A percentile compares a stretch with the other conserved stretches of the same genome.
Evolutionary conservation across 2,797 vertebrate genomes (phyloP).

Genomic region (Onychomys leucogaster): DNA sequence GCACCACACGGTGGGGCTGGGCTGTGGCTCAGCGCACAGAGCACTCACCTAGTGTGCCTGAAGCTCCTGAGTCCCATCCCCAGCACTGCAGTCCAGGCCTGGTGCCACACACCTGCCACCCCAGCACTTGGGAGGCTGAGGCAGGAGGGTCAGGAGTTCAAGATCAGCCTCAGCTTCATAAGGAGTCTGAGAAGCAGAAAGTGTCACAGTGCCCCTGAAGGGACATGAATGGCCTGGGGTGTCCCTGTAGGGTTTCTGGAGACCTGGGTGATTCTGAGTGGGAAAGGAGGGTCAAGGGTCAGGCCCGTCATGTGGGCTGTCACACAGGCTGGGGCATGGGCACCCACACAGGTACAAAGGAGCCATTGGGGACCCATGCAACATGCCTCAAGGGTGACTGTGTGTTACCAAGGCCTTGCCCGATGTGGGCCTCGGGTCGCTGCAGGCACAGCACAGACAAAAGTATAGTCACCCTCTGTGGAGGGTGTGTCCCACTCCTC

Average conservation of each 20-base stretch:
- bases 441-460: background rate
- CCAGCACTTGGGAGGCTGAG: background rate
- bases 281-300: background rate
- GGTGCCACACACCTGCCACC: background rate
- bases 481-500: rapidly evolving
- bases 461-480: rapidly evolving
- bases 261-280: too few relatives aligned
- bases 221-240: too few relatives aligned
- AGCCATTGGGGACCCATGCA: too few relatives aligned
- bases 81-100: background rate
- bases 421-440: background rate
- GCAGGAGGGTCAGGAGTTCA: background rate
- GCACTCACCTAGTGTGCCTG: rapidly evolving
- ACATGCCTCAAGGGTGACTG: background rate
- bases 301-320: background rate
- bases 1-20: background rate
- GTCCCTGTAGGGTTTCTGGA: background rate
- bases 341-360: background rate
- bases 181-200: background rate
- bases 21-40: background rate
- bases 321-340: background rate
- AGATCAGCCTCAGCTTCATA: background rate
- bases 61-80: background rate
- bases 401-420: background rate
- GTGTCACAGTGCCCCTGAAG: too few relatives aligned